Evolutionary conservation across 2,888 invertebrate species (phyloP), one percentile per base, ranked within the genome.

Genomic region (Drosophila infuscata): DNA sequence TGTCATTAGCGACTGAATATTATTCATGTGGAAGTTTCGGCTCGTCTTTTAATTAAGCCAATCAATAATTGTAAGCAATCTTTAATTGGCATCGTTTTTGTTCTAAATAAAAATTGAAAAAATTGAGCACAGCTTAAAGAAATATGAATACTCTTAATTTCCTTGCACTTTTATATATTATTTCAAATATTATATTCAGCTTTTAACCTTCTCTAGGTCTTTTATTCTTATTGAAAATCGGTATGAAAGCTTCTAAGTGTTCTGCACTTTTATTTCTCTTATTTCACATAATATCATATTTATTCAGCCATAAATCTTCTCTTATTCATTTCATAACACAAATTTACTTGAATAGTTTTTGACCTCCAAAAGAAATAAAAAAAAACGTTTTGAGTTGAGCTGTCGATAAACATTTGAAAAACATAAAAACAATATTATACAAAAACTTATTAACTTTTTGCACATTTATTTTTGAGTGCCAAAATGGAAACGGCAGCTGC

Each of bases 41-140:
- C 56, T 66, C 38, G 64, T 63, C 74, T 70, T 70, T 76, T 82
- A 84, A 87, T 84, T 82, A 54, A 82, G 64, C 17, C 76, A 79
- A 79, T 87, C 84, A 83, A 87, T 83, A 84, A 84, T 61, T 76
- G 70, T 64, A 71, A 53, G 56, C 60, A 79, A 82, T 75, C 57
- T 56, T 70, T 81, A 64, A 83, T 76, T 69, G 64, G 11, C 36
- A 56, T 59, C n/a, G 35, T 11, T 17, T 15, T n/a, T n/a, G n/a
- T 61, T 15, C 20, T 6, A 20, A 9, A 20, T 0, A 6, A 36
- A 51, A 56, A n/a, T 29, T 8, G 48, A 35, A 38, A 17, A 38
- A 60, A 29, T n/a, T 20, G 1, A 49, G 12, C 29, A 29, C n/a
- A 49, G 6, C 35, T n/a, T n/a, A 9, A 8, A 20, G 12, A 3